Evolutionary conservation across 2,888 invertebrate species (phyloP).

Genomic region (Brachylomia viminalis): DNA sequence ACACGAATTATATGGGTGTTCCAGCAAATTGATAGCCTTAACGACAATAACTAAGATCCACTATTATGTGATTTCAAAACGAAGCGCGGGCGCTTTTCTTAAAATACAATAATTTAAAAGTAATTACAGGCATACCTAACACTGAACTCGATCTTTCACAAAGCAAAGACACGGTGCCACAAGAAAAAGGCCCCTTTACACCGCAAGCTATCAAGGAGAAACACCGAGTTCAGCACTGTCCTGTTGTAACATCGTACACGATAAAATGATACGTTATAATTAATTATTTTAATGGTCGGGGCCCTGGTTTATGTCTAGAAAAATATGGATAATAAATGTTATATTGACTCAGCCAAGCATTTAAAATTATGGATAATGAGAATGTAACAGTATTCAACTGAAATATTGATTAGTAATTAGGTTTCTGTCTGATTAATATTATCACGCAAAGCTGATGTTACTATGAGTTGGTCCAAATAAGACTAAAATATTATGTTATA

Average conservation of each 20-base stretch:
- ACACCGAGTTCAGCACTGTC: conserved; percentile 57
- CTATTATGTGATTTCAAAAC: conserved; percentile 89
- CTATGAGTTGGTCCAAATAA: conserved; percentile 67
- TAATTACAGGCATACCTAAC: conserved; percentile 71
- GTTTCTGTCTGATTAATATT: conserved; percentile 44
- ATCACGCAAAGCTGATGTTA: conserved; percentile 62
- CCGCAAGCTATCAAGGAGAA: conserved; percentile 50
- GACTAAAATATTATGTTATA: conserved; percentile 54
- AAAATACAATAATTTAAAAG: conserved; percentile 88
- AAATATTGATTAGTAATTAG: conserved; percentile 51
- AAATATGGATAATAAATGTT: conserved; percentile 63
- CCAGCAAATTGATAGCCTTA: conserved; percentile 89
- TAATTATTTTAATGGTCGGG: conserved; percentile 76
- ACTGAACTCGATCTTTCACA: conserved; percentile 61
- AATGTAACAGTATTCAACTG: conserved; percentile 62
- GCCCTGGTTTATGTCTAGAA: conserved; percentile 71
- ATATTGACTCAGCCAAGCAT: conserved; percentile 62
- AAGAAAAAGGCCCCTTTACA: conserved; percentile 37
- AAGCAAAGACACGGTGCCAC: conserved; percentile 28
- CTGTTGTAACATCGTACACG: conserved; percentile 76
- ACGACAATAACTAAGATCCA: conserved; percentile 89
- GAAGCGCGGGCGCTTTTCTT: conserved; percentile 86
- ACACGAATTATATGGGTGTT: conserved; percentile 89
- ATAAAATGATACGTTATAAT: conserved; percentile 76
- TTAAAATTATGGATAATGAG: conserved; percentile 62